Base-by-base conservation (phyloP, 2,797 vertebrate genomes). In the Perodicticus potto region DNA sequence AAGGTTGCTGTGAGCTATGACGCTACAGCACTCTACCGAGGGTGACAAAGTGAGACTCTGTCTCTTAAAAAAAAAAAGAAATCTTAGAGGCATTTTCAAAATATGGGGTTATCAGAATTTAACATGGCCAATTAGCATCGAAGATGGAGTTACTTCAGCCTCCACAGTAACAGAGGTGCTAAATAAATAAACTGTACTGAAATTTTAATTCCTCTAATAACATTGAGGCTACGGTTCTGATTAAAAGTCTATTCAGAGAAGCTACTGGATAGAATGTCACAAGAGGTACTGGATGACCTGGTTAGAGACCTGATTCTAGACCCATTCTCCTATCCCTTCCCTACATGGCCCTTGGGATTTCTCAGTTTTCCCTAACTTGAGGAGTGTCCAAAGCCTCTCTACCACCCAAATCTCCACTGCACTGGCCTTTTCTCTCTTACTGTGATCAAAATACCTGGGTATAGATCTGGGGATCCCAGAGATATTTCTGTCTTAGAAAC, bases 191-290 rank as follows among this genome's bases (percentile, higher is more conserved):
- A 69, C 1, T 76, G 53, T 57, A 57, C 19, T 40, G 86, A 93
- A 91, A 96, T 82, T 88, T 87, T 80, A 97, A 86, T 49, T 93
- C 23, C 73, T 59, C 93, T 61, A 61, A 80, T 77, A 84, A 89
- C 23, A 63, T 0, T 19, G 29, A 88, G 7, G 25, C 72, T 92
- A 67, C 82, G 63, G 91, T 87, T 94, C 67, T 78, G 61, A 9
- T 91, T 92, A 65, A 90, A 86, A 90, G 43, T 80, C 76, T 80
- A 90, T 69, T 88, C 78, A 55, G 76, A 93, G 49, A 88, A 88
- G 43, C 40, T 90, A 7, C 49, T 43, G 25, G 20, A 89, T 63
- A 83, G 11, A 74, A 80, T 67, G 40, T 89, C 77, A 65, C 72
- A 92, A 72, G 10, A 63, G 59, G 57, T 43, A 57, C n/a, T 81